Percentiles rank a stretch among this genome's conserved stretches.
Conservation (phyloP, 2,797 vertebrate genomes). For the Neosilurus mollespiculum region DNA sequence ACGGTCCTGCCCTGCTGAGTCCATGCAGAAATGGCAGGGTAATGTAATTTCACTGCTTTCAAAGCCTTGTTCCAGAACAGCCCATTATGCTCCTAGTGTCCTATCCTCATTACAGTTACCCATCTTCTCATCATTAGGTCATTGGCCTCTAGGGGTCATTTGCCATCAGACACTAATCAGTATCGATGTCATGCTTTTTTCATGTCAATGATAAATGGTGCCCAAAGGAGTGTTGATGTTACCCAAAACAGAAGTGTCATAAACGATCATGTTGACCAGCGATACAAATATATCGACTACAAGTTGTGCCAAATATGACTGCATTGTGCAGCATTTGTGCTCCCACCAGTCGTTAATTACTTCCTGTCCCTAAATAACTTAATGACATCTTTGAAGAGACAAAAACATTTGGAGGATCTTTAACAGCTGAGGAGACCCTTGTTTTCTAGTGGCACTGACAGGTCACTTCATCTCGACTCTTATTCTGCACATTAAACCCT, state of each 20-base stretch:
- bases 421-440: constrained; percentile 14
- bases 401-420: constrained; percentile 17
- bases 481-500: not conserved
- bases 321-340: not conserved
- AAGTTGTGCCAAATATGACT: not conserved
- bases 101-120: not conserved
- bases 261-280: not conserved
- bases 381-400: not conserved
- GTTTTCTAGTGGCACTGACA: not conserved
- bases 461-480: not conserved
- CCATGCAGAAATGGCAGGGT: constrained; percentile 28
- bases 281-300: constrained; percentile 3
- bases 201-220: constrained; percentile 5
- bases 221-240: constrained; percentile 5
- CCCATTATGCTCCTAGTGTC: constrained; percentile 2
- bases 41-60: constrained; percentile 42
- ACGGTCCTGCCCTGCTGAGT: not conserved
- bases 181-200: not conserved
- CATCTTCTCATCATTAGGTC: constrained; percentile 14
- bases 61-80: constrained; percentile 24
- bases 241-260: constrained; percentile 14
- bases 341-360: constrained; percentile 27
- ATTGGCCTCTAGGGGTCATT: constrained; percentile 5
- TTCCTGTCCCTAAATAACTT: constrained; percentile 28
- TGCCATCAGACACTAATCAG: constrained; percentile 20